Evolutionary conservation across 2,888 invertebrate genomes (phyloP).

Genomic region (Scaptomyza polygonia): DNA sequence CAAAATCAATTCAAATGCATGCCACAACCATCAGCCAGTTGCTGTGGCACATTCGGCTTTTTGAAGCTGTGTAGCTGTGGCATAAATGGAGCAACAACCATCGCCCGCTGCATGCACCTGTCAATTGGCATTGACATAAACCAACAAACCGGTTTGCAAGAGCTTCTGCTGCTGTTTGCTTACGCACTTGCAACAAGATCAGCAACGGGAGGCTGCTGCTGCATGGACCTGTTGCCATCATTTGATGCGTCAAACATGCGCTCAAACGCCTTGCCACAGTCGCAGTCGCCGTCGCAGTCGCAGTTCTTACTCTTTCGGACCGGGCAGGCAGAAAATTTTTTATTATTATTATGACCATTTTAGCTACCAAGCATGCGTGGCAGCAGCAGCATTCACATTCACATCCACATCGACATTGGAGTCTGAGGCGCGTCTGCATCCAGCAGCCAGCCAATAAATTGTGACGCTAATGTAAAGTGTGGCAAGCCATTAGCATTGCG

Average conservation of each 20-base stretch:
- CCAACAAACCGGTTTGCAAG: slow-evolving; percentile 70
- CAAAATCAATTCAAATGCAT: slow-evolving; percentile 68
- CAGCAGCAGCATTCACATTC: slow-evolving; percentile 24
- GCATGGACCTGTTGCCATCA: slow-evolving; percentile 66
- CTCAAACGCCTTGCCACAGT: slow-evolving; percentile 65
- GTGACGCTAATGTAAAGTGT: slow-evolving; percentile 80
- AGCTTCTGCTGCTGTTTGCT: slow-evolving; percentile 32
- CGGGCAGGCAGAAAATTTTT: slow-evolving; percentile 75
- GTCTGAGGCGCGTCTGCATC: slow-evolving; percentile 58
- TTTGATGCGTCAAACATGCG: slow-evolving; percentile 79
- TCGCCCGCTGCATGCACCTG: slow-evolving; percentile 69
- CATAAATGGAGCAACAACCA: slow-evolving; percentile 71
- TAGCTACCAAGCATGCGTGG: slow-evolving; percentile 78
- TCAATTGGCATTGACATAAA: slow-evolving; percentile 79
- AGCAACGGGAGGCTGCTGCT: slow-evolving; percentile 38
- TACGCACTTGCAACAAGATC: slow-evolving; percentile 71
- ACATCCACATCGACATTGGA: slow-evolving; percentile 21
- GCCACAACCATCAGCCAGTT: slow-evolving; percentile 49
- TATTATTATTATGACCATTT: slow-evolving; percentile 79
- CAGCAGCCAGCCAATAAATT: slow-evolving; percentile 72
- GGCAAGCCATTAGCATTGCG: slow-evolving; percentile 75
- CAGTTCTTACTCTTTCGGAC: slow-evolving; percentile 7
- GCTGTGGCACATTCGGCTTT: slow-evolving; percentile 6
- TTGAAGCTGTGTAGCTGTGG: slow-evolving; percentile 35
- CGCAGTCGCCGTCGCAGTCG: too few species aligned